Evolutionary conservation across 2,113 vertebrate species (phyloP).

Genomic region (Apodemus speciosus): DNA sequence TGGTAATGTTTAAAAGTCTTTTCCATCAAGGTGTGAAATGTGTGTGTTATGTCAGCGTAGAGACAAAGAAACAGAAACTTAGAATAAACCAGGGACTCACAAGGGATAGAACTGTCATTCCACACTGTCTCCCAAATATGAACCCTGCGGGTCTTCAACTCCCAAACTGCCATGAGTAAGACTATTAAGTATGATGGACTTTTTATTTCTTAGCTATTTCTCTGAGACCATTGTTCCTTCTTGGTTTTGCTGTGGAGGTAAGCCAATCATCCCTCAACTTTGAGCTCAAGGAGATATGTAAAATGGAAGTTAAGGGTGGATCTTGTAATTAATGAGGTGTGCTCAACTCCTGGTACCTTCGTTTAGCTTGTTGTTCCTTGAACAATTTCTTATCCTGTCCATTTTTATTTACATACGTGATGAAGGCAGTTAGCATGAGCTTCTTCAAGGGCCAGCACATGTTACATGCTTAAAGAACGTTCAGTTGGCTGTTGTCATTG

Average conservation of each 20-base stretch:
- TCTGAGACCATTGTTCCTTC: background rate
- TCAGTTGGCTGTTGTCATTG: background rate
- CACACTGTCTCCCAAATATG: background rate
- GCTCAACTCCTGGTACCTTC: background rate
- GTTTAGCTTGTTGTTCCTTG: background rate
- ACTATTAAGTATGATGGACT: background rate
- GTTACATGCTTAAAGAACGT: background rate
- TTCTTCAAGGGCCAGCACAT: background rate
- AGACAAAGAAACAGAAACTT: background rate
- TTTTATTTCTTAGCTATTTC: constrained; percentile 20
- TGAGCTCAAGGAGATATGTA: background rate
- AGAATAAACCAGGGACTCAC: background rate
- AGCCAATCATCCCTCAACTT: background rate
- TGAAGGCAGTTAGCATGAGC: background rate
- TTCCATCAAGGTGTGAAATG: background rate
- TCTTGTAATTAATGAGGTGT: background rate
- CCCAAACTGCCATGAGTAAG: background rate
- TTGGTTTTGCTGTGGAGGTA: background rate
- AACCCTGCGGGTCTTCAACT: background rate
- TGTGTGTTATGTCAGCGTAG: background rate
- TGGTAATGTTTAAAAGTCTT: constrained; percentile 13
- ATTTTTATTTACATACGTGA: background rate
- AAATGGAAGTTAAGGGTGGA: background rate
- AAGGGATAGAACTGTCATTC: background rate
- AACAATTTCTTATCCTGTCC: background rate